Evolutionary conservation across 2,797 vertebrate species (phyloP), one percentile per base, ranked within the genome.

Genomic region (Gadopsis marmoratus): DNA sequence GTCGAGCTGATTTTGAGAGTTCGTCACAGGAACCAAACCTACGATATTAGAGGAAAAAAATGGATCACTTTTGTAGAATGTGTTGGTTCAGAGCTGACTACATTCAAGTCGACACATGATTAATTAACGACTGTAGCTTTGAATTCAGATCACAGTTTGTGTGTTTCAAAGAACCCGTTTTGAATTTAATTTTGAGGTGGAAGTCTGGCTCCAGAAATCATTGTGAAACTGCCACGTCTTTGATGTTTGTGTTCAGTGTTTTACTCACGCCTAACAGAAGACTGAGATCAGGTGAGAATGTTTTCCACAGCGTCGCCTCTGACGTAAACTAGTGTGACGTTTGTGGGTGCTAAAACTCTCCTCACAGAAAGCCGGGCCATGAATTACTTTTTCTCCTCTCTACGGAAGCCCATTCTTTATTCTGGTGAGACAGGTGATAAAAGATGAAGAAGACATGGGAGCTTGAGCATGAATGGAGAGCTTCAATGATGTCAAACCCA

Each of bases 401-500:
- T 33, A 26, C 60, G 59, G 56, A 66, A 56, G 23, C 35, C 41
- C 8, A 5, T 51, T 63, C 41, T 78, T 53, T 65, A 55, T 55
- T 77, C 79, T 53, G 56, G 5, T 17, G 54, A 43, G 58, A 66
- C 41, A 60, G 31, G 17, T 11, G 23, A 76, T 76, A 43, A 73
- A 78, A 77, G 76, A 68, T 45, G 48, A 79, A 63, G 69, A 66
- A 33, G 48, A 62, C n/a, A 55, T 4, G 65, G 70, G 71, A 77
- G 68, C 39, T 19, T 9, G 47, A 62, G 67, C 56, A 39, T 16
- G 74, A 76, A 55, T 37, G 74, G 31, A 79, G 71, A 2, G 43
- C 54, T 59, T 82, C 79, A 54, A 5, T 71, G 73, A 39, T 56
- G 73, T 86, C 77, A 80, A 71, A 81, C 14, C 39, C 26, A 43